phyloP scores from a whole-genome alignment of 2,113 vertebrate species.

The human region DNA sequence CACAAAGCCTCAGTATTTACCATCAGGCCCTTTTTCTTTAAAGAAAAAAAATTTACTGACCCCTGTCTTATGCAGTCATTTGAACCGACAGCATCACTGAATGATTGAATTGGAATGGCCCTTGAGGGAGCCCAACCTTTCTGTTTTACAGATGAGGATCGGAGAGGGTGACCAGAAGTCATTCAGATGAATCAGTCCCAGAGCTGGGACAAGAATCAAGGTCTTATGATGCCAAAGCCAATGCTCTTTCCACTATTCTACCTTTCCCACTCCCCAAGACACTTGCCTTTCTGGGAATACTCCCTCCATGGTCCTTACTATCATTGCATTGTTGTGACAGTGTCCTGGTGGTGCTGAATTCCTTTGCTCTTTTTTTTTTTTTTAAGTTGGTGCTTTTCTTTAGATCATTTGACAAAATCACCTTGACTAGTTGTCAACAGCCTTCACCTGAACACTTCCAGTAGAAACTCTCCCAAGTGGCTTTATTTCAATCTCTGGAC shows the following conservation, averaged over 20 bases:
- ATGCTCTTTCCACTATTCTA: not conserved
- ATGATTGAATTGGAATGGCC: not conserved
- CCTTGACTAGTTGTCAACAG: not conserved
- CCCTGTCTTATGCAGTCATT: not conserved
- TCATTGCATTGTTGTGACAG: not conserved
- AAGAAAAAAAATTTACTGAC: not conserved
- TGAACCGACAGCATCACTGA: not conserved
- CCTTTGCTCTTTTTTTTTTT: not conserved
- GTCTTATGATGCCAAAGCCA: not conserved
- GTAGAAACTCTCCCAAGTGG: not conserved
- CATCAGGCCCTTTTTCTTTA: not conserved
- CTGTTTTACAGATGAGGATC: not conserved
- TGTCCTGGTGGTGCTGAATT: not conserved
- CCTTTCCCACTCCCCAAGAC: not conserved
- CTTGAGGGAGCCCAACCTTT: not conserved
- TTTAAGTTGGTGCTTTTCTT: not conserved
- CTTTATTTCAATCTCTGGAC: not conserved
- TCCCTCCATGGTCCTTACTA: not conserved
- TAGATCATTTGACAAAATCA: not conserved
- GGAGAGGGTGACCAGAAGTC: not conserved
- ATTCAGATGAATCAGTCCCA: not conserved
- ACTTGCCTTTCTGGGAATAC: not conserved
- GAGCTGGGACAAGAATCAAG: not conserved
- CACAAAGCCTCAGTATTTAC: not conserved
- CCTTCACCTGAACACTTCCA: not conserved